These are phyloP conservation scores for Troglohyphantes excavatus DNA, from an alignment of 2,888 invertebrate genomes.

Conservation along the genomic window DNA sequence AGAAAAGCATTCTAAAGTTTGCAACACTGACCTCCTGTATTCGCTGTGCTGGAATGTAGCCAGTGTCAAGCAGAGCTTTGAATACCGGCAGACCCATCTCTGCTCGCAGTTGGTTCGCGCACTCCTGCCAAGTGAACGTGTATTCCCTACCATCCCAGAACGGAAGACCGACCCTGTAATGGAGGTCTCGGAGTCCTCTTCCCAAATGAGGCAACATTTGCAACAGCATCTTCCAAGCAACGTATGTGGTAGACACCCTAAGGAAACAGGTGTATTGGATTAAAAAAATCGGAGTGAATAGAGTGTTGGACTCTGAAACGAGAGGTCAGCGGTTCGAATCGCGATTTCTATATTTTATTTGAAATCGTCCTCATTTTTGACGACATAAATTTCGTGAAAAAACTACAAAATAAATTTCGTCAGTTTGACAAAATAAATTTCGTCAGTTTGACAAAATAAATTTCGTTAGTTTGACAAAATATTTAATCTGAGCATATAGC, in stretches of 20 bases:
- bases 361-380: too few relatives aligned
- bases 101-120: slow-evolving; percentile 28
- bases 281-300: too few relatives aligned
- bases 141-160: neutral
- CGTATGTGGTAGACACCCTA: slow-evolving; percentile 6
- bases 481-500: too few relatives aligned
- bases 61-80: slow-evolving; percentile 32
- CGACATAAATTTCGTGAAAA: too few relatives aligned
- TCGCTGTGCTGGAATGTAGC: neutral
- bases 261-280: neutral
- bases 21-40: slow-evolving; percentile 23
- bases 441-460: too few relatives aligned
- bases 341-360: too few relatives aligned
- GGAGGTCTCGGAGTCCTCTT: neutral
- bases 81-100: slow-evolving; percentile 33
- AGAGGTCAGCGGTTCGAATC: too few relatives aligned
- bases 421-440: too few relatives aligned
- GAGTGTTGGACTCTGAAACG: too few relatives aligned
- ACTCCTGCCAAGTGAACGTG: slow-evolving; percentile 41
- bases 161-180: neutral
- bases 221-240: slow-evolving; percentile 44
- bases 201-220: slow-evolving; percentile 50
- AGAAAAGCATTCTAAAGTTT: too few relatives aligned
- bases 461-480: too few relatives aligned
- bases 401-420: too few relatives aligned